Evolutionary conservation across 2,113 vertebrate genomes (phyloP).

Genomic region (Lathamus discolor): DNA sequence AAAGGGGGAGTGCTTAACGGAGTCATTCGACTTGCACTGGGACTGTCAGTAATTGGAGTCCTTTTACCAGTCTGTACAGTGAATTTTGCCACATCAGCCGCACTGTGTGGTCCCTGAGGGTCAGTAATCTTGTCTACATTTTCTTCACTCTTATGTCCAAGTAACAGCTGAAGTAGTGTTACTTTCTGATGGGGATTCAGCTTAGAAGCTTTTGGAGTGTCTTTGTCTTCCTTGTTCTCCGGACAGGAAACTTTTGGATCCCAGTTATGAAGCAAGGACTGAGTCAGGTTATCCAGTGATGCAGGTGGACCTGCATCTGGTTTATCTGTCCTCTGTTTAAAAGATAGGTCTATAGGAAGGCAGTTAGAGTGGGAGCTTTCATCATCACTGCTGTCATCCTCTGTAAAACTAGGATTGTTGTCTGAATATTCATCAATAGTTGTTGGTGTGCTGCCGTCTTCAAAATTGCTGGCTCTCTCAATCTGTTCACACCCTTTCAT

Average conservation of each 20-base stretch:
- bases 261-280: conserved; percentile 92
- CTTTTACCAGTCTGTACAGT: conserved; percentile 75
- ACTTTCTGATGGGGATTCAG: conserved; percentile 90
- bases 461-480: conserved; percentile 79
- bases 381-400: conserved; percentile 92
- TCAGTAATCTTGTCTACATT: conserved; percentile 75
- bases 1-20: conserved; percentile 81
- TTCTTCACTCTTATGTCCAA: conserved; percentile 91
- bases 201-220: conserved; percentile 82
- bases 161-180: conserved; percentile 93
- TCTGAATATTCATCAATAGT: conserved; percentile 91
- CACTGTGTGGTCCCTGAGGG: conserved; percentile 78
- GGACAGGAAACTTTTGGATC: conserved; percentile 85
- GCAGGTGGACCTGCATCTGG: conserved; percentile 75
- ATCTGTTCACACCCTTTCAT: conserved; percentile 81
- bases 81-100: conserved; percentile 79
- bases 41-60: conserved; percentile 78
- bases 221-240: conserved; percentile 78
- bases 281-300: conserved; percentile 91
- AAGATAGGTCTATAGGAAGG: conserved; percentile 94
- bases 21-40: conserved; percentile 72
- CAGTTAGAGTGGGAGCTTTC: conserved; percentile 94
- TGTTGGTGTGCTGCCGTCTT: conserved; percentile 85
- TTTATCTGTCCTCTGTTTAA: conserved; percentile 81
- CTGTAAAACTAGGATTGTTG: conserved; percentile 89